phyloP scores from a whole-genome alignment of 2,113 vertebrate genomes.

The Nerophis ophidion region DNA sequence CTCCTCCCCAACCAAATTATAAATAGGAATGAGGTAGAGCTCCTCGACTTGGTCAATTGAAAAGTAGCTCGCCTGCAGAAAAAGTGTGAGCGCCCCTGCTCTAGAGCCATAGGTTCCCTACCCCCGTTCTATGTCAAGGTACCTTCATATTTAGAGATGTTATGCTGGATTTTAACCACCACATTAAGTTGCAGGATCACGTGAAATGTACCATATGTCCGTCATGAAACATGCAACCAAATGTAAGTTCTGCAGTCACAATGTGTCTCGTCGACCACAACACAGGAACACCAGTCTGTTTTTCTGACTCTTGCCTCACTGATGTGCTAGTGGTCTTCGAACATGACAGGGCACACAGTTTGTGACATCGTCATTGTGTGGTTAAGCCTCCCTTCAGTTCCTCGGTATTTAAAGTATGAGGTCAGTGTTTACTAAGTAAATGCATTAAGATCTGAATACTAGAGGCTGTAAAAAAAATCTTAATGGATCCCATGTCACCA shows the following conservation, averaged over 20 bases:
- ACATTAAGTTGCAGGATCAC: background rate
- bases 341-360: background rate
- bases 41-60: too few species aligned
- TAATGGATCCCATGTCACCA: background rate
- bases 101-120: too few species aligned
- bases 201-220: background rate
- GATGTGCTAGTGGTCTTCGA: background rate
- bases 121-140: background rate
- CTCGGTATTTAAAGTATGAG: background rate
- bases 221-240: background rate
- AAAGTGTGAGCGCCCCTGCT: too few species aligned
- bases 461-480: background rate
- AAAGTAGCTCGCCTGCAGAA: too few species aligned
- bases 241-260: background rate
- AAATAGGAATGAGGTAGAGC: too few species aligned
- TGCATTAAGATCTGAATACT: background rate
- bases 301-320: background rate
- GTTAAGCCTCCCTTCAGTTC: background rate
- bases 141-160: too few species aligned
- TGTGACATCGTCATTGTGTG: background rate
- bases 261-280: background rate
- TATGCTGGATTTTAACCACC: too few species aligned
- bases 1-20: too few species aligned
- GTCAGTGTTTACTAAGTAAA: slow-evolving; percentile 1
- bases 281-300: background rate